Evolutionary conservation across 2,113 vertebrate species (phyloP).

Genomic region (Oryzias woworae): DNA sequence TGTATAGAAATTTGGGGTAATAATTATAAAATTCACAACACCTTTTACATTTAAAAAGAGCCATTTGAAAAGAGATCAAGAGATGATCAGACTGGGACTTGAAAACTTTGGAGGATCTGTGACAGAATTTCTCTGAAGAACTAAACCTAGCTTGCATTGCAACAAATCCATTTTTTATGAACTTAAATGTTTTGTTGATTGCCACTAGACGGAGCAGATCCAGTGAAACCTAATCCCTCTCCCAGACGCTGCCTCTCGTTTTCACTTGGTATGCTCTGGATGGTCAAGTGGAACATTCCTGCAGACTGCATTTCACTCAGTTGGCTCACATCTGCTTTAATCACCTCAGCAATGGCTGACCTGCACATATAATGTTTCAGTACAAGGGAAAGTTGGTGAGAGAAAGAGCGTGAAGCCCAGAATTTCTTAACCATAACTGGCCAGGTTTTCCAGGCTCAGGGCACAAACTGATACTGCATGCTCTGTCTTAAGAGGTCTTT

Average conservation of each 20-base stretch:
- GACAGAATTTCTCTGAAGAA: conserved; percentile 8
- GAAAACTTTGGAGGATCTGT: too few species aligned
- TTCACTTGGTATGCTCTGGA: conserved; percentile 74
- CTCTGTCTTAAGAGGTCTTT: conserved; percentile 3
- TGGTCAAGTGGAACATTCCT: conserved; percentile 77
- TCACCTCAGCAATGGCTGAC: conserved; percentile 68
- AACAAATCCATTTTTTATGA: conserved; percentile 55
- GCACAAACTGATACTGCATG: background rate
- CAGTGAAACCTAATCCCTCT: conserved; percentile 53
- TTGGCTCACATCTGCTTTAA: conserved; percentile 71
- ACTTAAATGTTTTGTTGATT: conserved; percentile 59
- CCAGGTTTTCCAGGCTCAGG: conserved; percentile 40
- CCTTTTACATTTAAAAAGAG: too few species aligned
- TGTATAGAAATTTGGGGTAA: too few species aligned
- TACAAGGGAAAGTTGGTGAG: conserved; percentile 34
- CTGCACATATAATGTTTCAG: conserved; percentile 67
- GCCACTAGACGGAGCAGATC: conserved; percentile 53
- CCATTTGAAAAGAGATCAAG: too few species aligned
- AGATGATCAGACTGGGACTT: too few species aligned
- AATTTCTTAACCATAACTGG: conserved; percentile 42
- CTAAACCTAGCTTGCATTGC: conserved; percentile 19
- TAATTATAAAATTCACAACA: too few species aligned
- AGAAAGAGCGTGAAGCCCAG: conserved; percentile 14
- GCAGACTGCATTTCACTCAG: conserved; percentile 63
- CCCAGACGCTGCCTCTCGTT: conserved; percentile 37